phyloP scores from a whole-genome alignment of 2,888 invertebrate species.

The Anthoptus insignis region DNA sequence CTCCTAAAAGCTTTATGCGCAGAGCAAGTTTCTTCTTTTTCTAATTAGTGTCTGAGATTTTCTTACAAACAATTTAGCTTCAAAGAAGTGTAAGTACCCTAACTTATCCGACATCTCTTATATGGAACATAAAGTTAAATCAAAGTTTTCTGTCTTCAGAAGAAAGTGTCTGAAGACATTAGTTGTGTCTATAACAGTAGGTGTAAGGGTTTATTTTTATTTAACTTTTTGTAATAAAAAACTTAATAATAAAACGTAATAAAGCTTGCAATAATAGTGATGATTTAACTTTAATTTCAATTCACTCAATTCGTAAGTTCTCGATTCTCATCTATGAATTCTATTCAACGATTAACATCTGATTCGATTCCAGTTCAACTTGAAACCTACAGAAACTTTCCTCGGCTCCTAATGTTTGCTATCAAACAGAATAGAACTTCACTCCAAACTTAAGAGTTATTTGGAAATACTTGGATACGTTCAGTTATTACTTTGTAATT shows the following conservation, averaged over 20 bases:
- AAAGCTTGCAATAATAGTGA: no score
- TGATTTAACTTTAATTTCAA: no score
- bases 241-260: no score
- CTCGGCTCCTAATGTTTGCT: slow-evolving; percentile 14
- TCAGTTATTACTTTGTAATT: slow-evolving; percentile 22
- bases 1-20: slow-evolving; percentile 2
- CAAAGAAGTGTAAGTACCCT: slow-evolving; percentile 4
- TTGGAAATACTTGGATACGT: slow-evolving; percentile 1
- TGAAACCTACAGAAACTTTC: background rate
- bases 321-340: no score
- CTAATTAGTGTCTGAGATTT: slow-evolving; percentile 10
- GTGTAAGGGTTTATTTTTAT: no score
- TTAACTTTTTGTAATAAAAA: no score
- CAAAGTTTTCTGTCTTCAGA: background rate
- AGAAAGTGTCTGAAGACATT: background rate
- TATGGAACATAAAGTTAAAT: background rate
- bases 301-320: no score
- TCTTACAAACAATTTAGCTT: slow-evolving; percentile 4
- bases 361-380: slow-evolving; percentile 1
- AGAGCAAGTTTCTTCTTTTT: background rate
- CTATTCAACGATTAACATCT: background rate
- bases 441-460: slow-evolving; percentile 5
- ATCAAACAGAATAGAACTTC: slow-evolving; percentile 10
- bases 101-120: background rate
- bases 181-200: background rate